These are phyloP conservation scores for Picathartes gymnocephalus DNA, from an alignment of 2,113 vertebrate species.

Conservation along the genomic window DNA sequence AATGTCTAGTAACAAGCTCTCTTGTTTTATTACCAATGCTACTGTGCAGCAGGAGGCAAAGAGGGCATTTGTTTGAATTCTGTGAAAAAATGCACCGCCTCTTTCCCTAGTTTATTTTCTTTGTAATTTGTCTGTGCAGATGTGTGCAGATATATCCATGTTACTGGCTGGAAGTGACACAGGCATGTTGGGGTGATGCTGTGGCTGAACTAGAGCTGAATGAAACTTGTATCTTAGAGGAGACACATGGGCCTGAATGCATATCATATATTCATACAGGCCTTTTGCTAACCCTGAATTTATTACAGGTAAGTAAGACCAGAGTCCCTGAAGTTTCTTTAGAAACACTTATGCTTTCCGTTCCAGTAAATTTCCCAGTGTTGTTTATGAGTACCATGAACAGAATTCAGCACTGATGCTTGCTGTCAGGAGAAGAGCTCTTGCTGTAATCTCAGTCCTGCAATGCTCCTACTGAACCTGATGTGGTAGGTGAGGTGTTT, in stretches of 20 bases:
- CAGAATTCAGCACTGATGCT: not conserved
- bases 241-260: not conserved
- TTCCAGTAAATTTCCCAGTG: not conserved
- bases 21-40: not conserved
- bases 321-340: not conserved
- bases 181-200: not conserved
- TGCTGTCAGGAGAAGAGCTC: not conserved
- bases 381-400: not conserved
- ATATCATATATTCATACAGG: rapidly evolving
- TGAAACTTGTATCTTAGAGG: not conserved
- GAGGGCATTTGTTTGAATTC: not conserved
- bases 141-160: not conserved
- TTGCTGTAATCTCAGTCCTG: not conserved
- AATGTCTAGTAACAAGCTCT: not conserved
- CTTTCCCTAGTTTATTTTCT: not conserved
- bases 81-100: not conserved
- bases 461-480: not conserved
- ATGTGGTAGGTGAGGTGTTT: not conserved
- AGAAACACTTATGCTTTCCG: not conserved
- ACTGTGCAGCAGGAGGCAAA: not conserved
- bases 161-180: not conserved
- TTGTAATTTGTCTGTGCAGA: not conserved
- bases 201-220: not conserved
- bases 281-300: not conserved
- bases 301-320: not conserved